phyloP scores from a whole-genome alignment of 2,113 vertebrate genomes.

The Aegotheles bennettii region DNA sequence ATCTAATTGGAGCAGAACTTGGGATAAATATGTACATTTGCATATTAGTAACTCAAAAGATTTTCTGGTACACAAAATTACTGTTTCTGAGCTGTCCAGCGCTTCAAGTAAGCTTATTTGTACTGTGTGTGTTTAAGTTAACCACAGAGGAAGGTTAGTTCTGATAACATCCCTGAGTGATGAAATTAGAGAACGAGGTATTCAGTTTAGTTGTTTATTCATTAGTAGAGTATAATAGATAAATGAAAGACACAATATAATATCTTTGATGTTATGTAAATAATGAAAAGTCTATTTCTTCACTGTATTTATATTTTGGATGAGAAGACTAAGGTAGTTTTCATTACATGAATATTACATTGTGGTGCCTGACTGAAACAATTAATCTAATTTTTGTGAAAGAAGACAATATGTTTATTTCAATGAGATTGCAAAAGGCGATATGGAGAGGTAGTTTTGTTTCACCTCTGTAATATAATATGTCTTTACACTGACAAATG shows the following conservation, averaged over 20 bases:
- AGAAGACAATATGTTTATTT: background rate
- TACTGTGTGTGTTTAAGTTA: background rate
- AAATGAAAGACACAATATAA: background rate
- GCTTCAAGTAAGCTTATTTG: background rate
- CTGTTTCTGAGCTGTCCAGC: background rate
- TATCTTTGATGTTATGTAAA: background rate
- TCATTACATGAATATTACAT: background rate
- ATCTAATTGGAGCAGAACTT: background rate
- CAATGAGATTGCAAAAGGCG: background rate
- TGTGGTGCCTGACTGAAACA: background rate
- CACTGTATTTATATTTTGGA: background rate
- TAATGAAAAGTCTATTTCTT: background rate
- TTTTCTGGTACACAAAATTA: background rate
- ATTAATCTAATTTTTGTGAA: background rate
- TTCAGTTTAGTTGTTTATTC: background rate
- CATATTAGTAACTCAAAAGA: background rate
- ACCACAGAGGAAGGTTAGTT: background rate
- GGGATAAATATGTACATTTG: background rate
- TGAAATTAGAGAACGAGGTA: background rate
- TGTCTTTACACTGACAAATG: background rate
- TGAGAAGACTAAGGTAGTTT: background rate
- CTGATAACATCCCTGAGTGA: background rate
- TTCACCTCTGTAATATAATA: background rate
- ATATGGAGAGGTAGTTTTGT: background rate
- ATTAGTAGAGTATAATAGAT: background rate